A percentile compares a stretch with the other conserved stretches of the same genome.
These are phyloP conservation scores for Anaspis maculata DNA, from an alignment of 2,888 invertebrate species.

Conservation along the genomic window DNA sequence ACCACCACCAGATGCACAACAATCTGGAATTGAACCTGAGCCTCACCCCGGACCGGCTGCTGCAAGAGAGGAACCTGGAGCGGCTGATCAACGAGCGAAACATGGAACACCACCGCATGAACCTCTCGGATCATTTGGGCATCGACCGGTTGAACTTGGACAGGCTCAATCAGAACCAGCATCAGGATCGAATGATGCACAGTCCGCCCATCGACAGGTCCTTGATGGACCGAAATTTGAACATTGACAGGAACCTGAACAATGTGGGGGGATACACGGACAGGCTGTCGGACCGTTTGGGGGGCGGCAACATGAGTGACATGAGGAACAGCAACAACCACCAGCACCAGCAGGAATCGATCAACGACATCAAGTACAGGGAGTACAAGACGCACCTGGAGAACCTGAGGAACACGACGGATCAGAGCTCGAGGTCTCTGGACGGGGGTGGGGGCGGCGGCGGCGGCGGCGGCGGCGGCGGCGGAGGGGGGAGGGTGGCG, in stretches of 20 bases:
- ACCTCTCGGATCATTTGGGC: constrained; percentile 32
- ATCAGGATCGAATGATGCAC: no score
- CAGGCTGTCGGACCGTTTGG: constrained; percentile 11
- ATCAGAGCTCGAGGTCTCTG: constrained; percentile 30
- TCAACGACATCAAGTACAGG: constrained; percentile 38
- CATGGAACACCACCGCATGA: constrained; percentile 24
- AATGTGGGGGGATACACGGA: constrained; percentile 5
- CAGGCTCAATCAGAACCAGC: no score
- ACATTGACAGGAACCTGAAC: constrained; percentile 34
- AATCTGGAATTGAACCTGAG: constrained; percentile 36
- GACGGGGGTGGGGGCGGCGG: background rate
- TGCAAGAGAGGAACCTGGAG: constrained; percentile 35
- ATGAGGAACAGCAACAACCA: background rate
- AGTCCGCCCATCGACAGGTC: constrained; percentile 9
- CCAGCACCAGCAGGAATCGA: constrained; percentile 1
- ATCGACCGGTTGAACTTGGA: constrained; percentile 18
- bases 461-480: background rate
- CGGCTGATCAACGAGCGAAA: constrained; percentile 34
- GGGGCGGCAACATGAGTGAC: constrained; percentile 19
- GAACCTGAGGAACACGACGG: constrained; percentile 33
- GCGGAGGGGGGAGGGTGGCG: no score
- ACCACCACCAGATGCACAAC: constrained; percentile 28
- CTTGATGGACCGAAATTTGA: constrained; percentile 32
- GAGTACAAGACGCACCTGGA: constrained; percentile 42
- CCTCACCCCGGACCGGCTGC: constrained; percentile 29